phyloP scores from a whole-genome alignment of 2,888 invertebrate species.

The Cynaeus angustus region DNA sequence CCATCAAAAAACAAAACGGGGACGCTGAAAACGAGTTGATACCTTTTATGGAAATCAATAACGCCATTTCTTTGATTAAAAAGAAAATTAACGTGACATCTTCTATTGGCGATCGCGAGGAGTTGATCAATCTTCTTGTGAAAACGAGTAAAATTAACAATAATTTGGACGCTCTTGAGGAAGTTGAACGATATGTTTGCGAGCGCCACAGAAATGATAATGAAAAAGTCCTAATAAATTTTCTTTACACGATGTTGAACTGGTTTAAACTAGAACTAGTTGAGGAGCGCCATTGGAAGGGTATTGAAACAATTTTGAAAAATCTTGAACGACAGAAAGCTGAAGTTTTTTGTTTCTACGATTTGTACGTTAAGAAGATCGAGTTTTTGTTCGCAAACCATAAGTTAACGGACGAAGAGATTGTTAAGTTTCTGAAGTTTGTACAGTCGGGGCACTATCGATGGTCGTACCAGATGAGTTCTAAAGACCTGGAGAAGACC shows the following conservation, averaged over 20 bases:
- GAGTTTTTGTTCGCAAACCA: constrained; percentile 33
- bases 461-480: not conserved
- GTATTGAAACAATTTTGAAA: constrained; percentile 12
- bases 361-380: not conserved
- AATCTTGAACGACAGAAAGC: not conserved
- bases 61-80: constrained; percentile 46
- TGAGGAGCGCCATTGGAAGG: constrained; percentile 43
- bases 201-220: constrained; percentile 47
- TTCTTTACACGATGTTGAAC: constrained; percentile 26
- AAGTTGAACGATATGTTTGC: constrained; percentile 44
- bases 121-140: constrained; percentile 35
- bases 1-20: constrained; percentile 34
- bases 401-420: constrained; percentile 5
- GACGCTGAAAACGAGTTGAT: constrained; percentile 28
- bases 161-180: constrained; percentile 39
- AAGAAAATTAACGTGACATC: constrained; percentile 45
- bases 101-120: constrained; percentile 26
- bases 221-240: constrained; percentile 17
- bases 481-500: constrained; percentile 7
- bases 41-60: constrained; percentile 31
- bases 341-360: not conserved
- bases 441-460: not conserved
- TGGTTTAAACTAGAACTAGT: constrained; percentile 30
- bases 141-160: constrained; percentile 46
- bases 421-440: constrained; percentile 36